Conservation (phyloP, 2,113 vertebrate species). For the Leptocoma aspasia region DNA sequence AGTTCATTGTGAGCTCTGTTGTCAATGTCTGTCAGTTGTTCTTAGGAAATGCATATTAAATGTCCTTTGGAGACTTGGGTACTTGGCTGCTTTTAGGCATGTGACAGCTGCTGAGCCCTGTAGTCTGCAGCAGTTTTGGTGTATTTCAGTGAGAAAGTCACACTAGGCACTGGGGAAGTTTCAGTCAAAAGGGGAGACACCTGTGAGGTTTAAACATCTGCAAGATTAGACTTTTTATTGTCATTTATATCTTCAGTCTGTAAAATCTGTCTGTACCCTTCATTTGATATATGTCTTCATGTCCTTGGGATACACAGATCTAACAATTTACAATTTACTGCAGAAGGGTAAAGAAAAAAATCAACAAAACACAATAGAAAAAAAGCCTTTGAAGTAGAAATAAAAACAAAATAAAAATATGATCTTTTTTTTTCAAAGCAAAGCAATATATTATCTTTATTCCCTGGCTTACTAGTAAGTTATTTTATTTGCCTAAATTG, state of each 20-base stretch:
- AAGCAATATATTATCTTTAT: slow-evolving; percentile 52
- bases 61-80: background rate
- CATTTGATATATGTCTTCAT: background rate
- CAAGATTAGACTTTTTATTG: background rate
- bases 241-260: background rate
- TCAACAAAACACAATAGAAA: background rate
- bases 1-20: background rate
- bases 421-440: background rate
- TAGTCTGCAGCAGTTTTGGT: background rate
- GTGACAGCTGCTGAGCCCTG: background rate
- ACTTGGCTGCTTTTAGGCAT: background rate
- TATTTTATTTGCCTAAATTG: slow-evolving; percentile 65
- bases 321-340: slow-evolving; percentile 36
- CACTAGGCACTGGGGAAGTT: background rate
- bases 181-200: background rate
- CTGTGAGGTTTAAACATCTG: background rate
- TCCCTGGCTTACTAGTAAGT: slow-evolving; percentile 29
- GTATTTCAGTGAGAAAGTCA: background rate
- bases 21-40: background rate
- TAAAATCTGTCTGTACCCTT: slow-evolving; percentile 20
- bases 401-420: slow-evolving; percentile 51
- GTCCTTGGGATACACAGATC: background rate
- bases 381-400: background rate
- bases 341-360: background rate
- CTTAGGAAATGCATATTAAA: background rate